phyloP scores from a whole-genome alignment of 2,797 vertebrate genomes.

The Enteromius paludinosus region DNA sequence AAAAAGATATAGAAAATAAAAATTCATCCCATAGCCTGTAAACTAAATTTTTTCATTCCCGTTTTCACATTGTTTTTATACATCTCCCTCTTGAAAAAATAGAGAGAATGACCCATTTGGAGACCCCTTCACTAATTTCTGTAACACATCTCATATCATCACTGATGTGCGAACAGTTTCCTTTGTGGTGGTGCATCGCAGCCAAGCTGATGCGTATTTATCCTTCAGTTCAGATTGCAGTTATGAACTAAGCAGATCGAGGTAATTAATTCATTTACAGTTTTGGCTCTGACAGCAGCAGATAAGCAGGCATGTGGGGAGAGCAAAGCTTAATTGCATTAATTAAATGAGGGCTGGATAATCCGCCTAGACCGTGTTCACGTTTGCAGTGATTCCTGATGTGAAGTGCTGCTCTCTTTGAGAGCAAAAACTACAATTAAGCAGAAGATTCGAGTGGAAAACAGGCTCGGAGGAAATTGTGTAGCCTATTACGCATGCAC shows the following conservation, averaged over 20 bases:
- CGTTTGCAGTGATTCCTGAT: background rate
- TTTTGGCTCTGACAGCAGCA: constrained; percentile 73
- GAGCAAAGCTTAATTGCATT: constrained; percentile 70
- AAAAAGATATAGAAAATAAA: background rate
- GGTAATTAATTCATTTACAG: constrained; percentile 74
- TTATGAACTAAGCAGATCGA: constrained; percentile 70
- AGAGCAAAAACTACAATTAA: background rate
- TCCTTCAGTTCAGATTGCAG: constrained; percentile 67
- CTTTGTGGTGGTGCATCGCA: constrained; percentile 1
- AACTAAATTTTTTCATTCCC: background rate
- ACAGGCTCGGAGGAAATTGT: background rate
- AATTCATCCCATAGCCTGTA: background rate
- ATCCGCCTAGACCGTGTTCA: constrained; percentile 60
- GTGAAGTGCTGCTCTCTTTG: background rate
- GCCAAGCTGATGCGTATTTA: constrained; percentile 63
- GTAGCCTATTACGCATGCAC: background rate
- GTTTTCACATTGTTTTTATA: background rate
- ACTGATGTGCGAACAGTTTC: background rate
- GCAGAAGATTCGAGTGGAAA: background rate
- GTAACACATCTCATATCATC: background rate
- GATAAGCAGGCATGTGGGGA: constrained; percentile 74
- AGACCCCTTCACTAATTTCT: background rate
- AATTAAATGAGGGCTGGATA: constrained; percentile 72
- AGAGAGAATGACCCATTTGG: too few species aligned
- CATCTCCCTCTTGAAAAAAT: background rate